Percentiles rank a stretch among this genome's conserved stretches.
Conservation (phyloP, 2,797 vertebrate genomes). For the Clarias fuscus region DNA sequence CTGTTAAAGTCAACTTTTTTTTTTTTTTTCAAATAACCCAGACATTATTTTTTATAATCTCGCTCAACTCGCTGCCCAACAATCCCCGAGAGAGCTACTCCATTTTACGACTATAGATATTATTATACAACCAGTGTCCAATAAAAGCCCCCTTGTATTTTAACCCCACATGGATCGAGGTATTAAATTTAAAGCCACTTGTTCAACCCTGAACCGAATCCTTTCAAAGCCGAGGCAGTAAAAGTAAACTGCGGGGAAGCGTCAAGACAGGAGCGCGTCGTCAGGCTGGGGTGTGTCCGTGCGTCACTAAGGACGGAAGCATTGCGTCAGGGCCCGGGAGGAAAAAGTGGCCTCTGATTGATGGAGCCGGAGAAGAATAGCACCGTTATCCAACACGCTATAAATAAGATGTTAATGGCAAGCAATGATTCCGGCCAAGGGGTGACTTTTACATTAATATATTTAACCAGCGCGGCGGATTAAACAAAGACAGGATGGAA, state of each 20-base stretch:
- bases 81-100: not conserved
- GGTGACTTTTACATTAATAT: conserved; percentile 71
- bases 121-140: conserved; percentile 30
- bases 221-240: conserved; percentile 31
- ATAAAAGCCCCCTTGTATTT: conserved; percentile 36
- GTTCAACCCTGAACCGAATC: conserved; percentile 36
- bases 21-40: not conserved
- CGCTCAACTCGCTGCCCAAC: not conserved
- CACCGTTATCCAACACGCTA: conserved; percentile 61
- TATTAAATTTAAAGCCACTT: conserved; percentile 37
- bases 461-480: conserved; percentile 74
- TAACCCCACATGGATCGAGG: conserved; percentile 4
- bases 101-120: conserved; percentile 27
- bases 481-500: conserved; percentile 64
- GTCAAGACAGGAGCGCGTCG: conserved; percentile 36
- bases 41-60: not conserved
- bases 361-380: conserved; percentile 60
- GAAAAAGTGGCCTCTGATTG: conserved; percentile 64
- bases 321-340: conserved; percentile 68
- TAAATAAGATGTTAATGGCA: conserved; percentile 72
- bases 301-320: conserved; percentile 62
- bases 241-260: conserved; percentile 56
- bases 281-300: conserved; percentile 44
- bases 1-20: too few relatives aligned
- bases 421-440: conserved; percentile 34